Evolutionary conservation across 2,888 invertebrate species (phyloP), one percentile per base, ranked within the genome.

Genomic region (Ommatoiulus sabulosus): DNA sequence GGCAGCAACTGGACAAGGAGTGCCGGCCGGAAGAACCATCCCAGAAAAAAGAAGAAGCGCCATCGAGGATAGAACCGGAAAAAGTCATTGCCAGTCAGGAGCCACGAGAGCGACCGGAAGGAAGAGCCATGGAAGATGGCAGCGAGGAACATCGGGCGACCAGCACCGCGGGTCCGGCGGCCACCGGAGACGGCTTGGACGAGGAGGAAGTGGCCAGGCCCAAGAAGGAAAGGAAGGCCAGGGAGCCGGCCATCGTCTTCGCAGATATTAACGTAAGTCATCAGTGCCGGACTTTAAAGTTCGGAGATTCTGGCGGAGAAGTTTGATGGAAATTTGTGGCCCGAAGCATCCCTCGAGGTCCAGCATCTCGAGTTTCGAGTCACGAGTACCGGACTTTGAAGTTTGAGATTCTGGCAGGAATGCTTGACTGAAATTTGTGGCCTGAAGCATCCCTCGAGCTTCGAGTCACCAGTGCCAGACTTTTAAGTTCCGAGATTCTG

Each of bases 251-350:
- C 5, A 89, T 91, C 20, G 84, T 90, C 20, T 91, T 90, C 85
- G 90, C 90, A 43, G 90, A 91, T 89, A 90, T 91, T n/a, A 90
- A 91, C 87, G 91, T 91, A 89, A 91, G 91, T 90, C n/a, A n/a
- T n/a, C n/a, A n/a, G n/a, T n/a, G n/a, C n/a, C n/a, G n/a, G n/a
- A n/a, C n/a, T n/a, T n/a, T n/a, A n/a, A n/a, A n/a, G n/a, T n/a
- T n/a, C n/a, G n/a, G n/a, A n/a, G n/a, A n/a, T n/a, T n/a, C n/a
- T n/a, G n/a, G n/a, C n/a, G n/a, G n/a, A n/a, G n/a, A n/a, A n/a
- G n/a, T n/a, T n/a, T n/a, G n/a, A n/a, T n/a, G n/a, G n/a, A n/a
- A n/a, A n/a, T n/a, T n/a, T n/a, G n/a, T n/a, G n/a, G n/a, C n/a
- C n/a, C n/a, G n/a, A n/a, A n/a, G n/a, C n/a, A n/a, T n/a, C n/a